Evolutionary conservation across 2,888 invertebrate species (phyloP).

Genomic region (Rhamnusium bicolor): DNA sequence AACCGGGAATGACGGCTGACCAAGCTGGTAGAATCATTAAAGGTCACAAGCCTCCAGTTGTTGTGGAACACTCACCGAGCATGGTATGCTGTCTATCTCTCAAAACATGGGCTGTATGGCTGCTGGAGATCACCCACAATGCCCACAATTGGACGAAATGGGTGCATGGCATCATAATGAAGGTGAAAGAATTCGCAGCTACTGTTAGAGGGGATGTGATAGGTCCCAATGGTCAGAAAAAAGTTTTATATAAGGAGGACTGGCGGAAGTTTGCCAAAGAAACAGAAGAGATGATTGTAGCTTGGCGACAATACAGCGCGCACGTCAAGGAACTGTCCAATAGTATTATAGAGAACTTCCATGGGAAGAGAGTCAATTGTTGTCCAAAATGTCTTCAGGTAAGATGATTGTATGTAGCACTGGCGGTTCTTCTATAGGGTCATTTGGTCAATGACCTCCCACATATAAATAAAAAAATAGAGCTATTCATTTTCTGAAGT

Average conservation of each 20-base stretch:
- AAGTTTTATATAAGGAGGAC: conserved; percentile 60
- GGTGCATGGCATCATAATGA: conserved; percentile 62
- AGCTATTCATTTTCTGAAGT: too few species aligned
- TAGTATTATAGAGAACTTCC: conserved; percentile 63
- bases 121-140: conserved; percentile 66
- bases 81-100: conserved; percentile 66
- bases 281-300: conserved; percentile 61
- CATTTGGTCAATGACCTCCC: too few species aligned
- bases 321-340: conserved; percentile 66
- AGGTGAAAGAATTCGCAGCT: conserved; percentile 62
- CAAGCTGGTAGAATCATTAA: conserved; percentile 49
- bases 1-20: conserved; percentile 10
- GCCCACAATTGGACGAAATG: conserved; percentile 67
- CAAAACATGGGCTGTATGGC: conserved; percentile 67
- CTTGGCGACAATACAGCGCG: conserved; percentile 65
- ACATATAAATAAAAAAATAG: too few species aligned
- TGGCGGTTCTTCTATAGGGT: neutral
- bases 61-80: conserved; percentile 63
- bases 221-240: conserved; percentile 53
- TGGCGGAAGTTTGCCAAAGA: conserved; percentile 63
- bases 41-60: conserved; percentile 60
- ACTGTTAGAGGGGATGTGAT: conserved; percentile 61
- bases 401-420: neutral
- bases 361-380: conserved; percentile 63
- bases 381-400: conserved; percentile 66